Percentiles rank a stretch among this genome's conserved stretches.
Evolutionary conservation across 1,140 invertebrate genomes (phyloP).

Genomic region (Saccostrea cuccullata): DNA sequence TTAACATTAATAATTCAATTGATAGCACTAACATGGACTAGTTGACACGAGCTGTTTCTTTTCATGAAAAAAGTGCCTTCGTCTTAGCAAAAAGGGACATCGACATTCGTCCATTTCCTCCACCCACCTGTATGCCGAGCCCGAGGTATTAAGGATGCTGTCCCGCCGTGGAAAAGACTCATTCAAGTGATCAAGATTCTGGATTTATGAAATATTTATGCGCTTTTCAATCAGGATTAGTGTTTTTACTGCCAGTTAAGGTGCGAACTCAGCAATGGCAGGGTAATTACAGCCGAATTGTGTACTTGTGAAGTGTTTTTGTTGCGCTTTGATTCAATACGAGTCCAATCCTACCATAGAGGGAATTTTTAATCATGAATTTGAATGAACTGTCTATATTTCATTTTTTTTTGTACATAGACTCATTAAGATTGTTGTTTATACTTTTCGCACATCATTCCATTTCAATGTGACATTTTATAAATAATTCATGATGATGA

Average conservation of each 20-base stretch:
- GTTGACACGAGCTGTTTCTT: neutral
- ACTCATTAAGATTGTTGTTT: neutral
- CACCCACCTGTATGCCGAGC: neutral
- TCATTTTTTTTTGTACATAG: conserved; percentile 1
- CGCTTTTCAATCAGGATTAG: conserved; percentile 11
- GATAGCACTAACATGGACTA: neutral
- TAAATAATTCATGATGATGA: neutral
- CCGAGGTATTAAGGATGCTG: neutral
- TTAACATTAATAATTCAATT: conserved; percentile 27
- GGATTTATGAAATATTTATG: conserved; percentile 17
- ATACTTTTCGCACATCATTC: conserved; percentile 16
- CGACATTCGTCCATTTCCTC: conserved; percentile 5
- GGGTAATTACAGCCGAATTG: neutral
- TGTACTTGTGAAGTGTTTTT: neutral
- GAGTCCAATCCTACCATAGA: neutral
- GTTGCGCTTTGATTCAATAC: neutral
- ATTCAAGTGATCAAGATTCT: neutral
- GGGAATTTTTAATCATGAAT: conserved; percentile 27
- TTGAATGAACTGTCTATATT: conserved; percentile 20
- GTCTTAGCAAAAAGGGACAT: conserved; percentile 16
- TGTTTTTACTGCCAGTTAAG: neutral
- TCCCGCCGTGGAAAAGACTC: neutral
- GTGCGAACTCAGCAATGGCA: neutral
- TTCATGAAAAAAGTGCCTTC: conserved; percentile 9
- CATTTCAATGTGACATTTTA: conserved; percentile 13